These are phyloP conservation scores for Dicentrarchus labrax DNA, from an alignment of 2,113 vertebrate genomes.

Conservation along the genomic window DNA sequence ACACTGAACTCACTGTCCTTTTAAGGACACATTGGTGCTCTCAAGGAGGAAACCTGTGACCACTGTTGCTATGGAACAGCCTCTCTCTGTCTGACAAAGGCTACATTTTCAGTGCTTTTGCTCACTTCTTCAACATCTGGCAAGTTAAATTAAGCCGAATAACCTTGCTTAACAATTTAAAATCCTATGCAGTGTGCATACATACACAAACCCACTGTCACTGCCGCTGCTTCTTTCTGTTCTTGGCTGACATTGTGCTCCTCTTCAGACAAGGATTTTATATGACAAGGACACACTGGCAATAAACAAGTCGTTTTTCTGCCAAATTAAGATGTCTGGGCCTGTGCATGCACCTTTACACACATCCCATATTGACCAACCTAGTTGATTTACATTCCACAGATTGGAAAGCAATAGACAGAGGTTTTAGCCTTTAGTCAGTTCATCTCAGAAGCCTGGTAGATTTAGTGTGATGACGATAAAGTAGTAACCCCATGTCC, in stretches of 20 bases:
- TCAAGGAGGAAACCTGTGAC: background rate
- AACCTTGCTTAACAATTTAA: conserved; percentile 6
- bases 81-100: background rate
- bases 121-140: background rate
- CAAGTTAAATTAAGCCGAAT: background rate
- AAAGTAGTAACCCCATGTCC: conserved; percentile 14
- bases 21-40: conserved; percentile 2
- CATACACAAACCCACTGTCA: background rate
- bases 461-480: conserved; percentile 55
- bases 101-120: background rate
- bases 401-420: conserved; percentile 63
- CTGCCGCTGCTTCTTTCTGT: conserved; percentile 9
- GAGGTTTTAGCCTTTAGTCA: conserved; percentile 42
- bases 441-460: conserved; percentile 12
- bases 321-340: conserved; percentile 48
- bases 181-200: background rate
- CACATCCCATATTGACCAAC: conserved; percentile 38
- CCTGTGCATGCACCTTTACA: background rate
- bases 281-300: conserved; percentile 47
- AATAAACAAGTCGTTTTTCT: conserved; percentile 54
- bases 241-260: conserved; percentile 49
- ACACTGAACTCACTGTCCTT: background rate
- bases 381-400: conserved; percentile 52
- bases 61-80: background rate
- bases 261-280: conserved; percentile 38